Evolutionary conservation across 2,113 vertebrate genomes (phyloP).

Genomic region (Edolisoma coerulescens): DNA sequence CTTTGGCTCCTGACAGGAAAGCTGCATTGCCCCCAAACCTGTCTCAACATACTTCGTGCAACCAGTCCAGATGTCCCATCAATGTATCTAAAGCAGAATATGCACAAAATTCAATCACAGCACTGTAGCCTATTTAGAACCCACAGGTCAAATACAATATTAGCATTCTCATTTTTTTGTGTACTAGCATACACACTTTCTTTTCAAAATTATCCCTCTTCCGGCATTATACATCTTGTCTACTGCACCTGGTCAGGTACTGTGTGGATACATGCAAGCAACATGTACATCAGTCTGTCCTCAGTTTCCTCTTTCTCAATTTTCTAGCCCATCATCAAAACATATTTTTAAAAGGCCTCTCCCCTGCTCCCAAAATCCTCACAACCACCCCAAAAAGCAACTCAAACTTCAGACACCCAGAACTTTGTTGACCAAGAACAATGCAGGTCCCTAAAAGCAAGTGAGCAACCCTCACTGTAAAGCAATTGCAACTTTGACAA

Average conservation of each 20-base stretch:
- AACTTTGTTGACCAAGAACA: neutral
- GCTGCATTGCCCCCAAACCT: neutral
- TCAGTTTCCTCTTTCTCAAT: neutral
- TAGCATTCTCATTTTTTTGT: neutral
- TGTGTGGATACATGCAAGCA: no score
- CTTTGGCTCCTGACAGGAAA: neutral
- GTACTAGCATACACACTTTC: neutral
- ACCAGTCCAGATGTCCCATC: neutral
- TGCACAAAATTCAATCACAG: neutral
- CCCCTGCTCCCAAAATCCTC: neutral
- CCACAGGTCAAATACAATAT: neutral
- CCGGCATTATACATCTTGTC: neutral
- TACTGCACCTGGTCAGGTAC: neutral
- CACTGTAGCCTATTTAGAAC: neutral
- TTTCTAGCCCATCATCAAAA: neutral
- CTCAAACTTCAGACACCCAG: neutral
- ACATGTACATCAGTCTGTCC: fast-evolving
- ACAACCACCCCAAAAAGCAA: neutral
- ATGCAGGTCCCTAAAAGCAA: neutral
- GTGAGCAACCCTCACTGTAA: neutral
- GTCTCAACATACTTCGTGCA: neutral
- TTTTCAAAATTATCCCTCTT: neutral
- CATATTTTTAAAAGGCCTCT: neutral
- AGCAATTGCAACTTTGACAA: neutral
- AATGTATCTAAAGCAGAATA: neutral